Evolutionary conservation across 2,888 invertebrate species (phyloP).

Genomic region (Molanna angustata): DNA sequence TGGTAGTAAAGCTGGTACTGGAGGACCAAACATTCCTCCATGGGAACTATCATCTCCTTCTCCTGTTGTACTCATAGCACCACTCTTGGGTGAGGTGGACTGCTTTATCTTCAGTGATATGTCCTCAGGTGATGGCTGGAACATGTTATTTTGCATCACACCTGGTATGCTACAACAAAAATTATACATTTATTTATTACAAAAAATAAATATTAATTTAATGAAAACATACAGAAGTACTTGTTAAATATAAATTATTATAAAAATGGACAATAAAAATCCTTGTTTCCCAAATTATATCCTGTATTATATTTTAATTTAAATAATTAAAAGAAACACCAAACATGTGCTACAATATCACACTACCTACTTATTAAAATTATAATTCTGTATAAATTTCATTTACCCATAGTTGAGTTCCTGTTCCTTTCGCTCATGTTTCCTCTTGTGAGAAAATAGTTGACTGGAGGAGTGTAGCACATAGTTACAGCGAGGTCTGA

Average conservation of each 20-base stretch:
- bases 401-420: slow-evolving; percentile 64
- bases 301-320: too few relatives aligned
- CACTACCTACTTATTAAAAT: too few relatives aligned
- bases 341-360: too few relatives aligned
- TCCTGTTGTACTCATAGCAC: slow-evolving; percentile 42
- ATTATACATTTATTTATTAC: not conserved
- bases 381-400: too few relatives aligned
- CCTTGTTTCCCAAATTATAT: too few relatives aligned
- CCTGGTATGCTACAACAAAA: slow-evolving; percentile 41
- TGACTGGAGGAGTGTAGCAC: slow-evolving; percentile 96
- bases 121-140: slow-evolving; percentile 49
- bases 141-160: slow-evolving; percentile 50
- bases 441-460: slow-evolving; percentile 94
- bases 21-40: slow-evolving; percentile 40
- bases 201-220: not conserved
- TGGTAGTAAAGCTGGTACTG: not conserved
- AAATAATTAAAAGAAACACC: too few relatives aligned
- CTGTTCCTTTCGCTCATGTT: slow-evolving; percentile 92
- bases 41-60: slow-evolving; percentile 43
- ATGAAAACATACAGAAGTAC: too few relatives aligned
- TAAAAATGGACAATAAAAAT: too few relatives aligned
- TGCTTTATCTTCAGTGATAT: slow-evolving; percentile 47
- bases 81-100: slow-evolving; percentile 39
- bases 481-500: slow-evolving; percentile 91
- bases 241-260: too few relatives aligned